Base-by-base conservation (phyloP, 2,888 invertebrate genomes). In the Prenolepis imparis region DNA sequence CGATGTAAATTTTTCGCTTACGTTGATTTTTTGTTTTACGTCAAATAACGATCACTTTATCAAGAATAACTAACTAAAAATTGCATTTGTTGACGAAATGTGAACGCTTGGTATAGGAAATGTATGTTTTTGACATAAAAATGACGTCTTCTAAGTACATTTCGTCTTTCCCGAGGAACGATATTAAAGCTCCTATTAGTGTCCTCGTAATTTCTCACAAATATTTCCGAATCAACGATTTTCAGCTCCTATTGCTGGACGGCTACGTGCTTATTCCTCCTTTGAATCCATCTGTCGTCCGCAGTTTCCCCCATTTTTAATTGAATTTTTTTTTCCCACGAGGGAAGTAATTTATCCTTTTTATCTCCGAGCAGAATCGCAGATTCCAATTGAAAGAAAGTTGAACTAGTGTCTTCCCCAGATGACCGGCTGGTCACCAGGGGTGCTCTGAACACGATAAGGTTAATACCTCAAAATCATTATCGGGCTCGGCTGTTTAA, bases 291-390 rank as follows among this genome's bases (percentile, higher is more conserved):
- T 90, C 90, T 89, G 90, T 90, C 90, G 90, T 85, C 85, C 83
- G 85, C 90, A 90, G 90, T 91, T 86, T 89, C 85, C 87, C 78
- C 87, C 89, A 90, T 90, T 90, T 90, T 90, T 90, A 90, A 90
- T 90, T 90, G 90, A 90, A 90, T 90, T 91, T 91, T 91, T 91
- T 91, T 90, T 89, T 84, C 87, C 63, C 83, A 82, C 90, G 57
- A 86, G 84, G 87, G 86, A 90, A 90, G 88, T 91, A 91, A 92
- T 92, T 92, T 89, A 91, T 91, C 91, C 91, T 90, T 89, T 93
- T 91, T 91, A 91, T 91, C 92, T 89, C 83, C 81, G 80, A 81
- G 80, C 87, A 85, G 88, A 90, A 91, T 91, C 92, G 86, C 87
- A 88, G 92, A 91, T 91, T 91, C 78, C 89, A 89, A 92, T 92